Conservation (phyloP, 2,797 vertebrate genomes). For the Anguilla obscura region DNA sequence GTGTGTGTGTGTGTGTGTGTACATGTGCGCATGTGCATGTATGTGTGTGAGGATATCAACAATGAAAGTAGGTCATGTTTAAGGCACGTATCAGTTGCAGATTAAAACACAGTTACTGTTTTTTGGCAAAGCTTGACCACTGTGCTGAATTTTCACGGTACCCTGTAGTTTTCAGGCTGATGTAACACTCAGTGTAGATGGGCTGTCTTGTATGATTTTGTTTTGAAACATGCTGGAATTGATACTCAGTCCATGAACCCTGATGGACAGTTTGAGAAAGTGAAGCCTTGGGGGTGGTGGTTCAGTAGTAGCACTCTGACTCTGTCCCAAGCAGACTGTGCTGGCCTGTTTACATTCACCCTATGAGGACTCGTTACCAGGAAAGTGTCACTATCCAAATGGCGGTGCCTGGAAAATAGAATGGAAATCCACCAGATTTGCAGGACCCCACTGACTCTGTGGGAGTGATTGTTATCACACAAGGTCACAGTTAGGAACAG, state of each 20-base stretch:
- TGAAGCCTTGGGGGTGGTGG: background rate
- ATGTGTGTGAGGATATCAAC: conserved; percentile 38
- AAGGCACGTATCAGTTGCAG: conserved; percentile 43
- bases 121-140: conserved; percentile 28
- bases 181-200: background rate
- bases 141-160: conserved; percentile 26
- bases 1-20: conserved; percentile 5
- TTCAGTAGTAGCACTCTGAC: background rate
- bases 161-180: background rate
- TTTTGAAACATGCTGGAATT: background rate
- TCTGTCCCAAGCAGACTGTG: background rate
- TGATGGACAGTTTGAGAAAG: background rate
- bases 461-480: conserved; percentile 6
- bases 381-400: background rate
- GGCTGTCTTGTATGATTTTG: conserved; percentile 20
- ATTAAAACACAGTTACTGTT: conserved; percentile 55
- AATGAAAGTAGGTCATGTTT: conserved; percentile 62
- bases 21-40: background rate
- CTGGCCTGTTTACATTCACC: background rate
- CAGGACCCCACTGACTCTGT: background rate
- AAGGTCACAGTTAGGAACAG: background rate
- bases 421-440: background rate
- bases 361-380: background rate
- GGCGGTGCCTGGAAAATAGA: background rate
- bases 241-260: background rate